Evolutionary conservation across 1,140 invertebrate genomes (phyloP), one percentile per base, ranked within the genome.

Genomic region (Caenorhabditis latens): DNA sequence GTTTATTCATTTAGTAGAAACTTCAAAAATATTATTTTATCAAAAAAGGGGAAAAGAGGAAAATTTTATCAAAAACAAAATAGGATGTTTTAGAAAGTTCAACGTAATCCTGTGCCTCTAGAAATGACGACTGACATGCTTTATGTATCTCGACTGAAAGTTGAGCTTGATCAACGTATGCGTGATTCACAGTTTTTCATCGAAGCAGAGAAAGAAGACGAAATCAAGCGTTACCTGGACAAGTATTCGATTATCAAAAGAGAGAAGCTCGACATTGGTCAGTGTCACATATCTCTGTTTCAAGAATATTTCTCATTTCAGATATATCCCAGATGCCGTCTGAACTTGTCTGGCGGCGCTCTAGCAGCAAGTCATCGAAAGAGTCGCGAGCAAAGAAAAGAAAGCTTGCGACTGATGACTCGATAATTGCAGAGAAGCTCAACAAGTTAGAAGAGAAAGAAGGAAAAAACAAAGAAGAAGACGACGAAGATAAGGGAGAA

Each of bases 381-480:
- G 57, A 46, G 6, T 55, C 24, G 0, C 11, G 40, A 32, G 55
- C 57, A 8, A 86, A 86, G 43, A 58, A 32, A 65, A 21, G 55
- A 24, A 86, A 86, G 19, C 8, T 84, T 61, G 83, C 58, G 7
- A 84, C 63, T 58, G 71, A 82, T 13, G 50, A 55, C 14, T 71
- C 75, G n/a, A 50, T 67, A 7, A 42, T 86, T 13, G 40, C 46
- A 32, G 75, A 82, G 21, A 86, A 83, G 40, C 32, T 86, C 13
- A 53, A 83, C 4, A 86, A 65, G 43, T 48, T 86, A 21, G 86
- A 86, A 58, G 82, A 83, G 42, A 83, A 85, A 24, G 87, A 89
- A 63, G 63, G 42, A 13, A 16, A 75, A 19, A 48, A 65, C 24
- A 50, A 53, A 14, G 84, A 67, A 43, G 85, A 85, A 19, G 84